Evolutionary conservation across 2,797 vertebrate genomes (phyloP).

Genomic region (Xenopus petersii): DNA sequence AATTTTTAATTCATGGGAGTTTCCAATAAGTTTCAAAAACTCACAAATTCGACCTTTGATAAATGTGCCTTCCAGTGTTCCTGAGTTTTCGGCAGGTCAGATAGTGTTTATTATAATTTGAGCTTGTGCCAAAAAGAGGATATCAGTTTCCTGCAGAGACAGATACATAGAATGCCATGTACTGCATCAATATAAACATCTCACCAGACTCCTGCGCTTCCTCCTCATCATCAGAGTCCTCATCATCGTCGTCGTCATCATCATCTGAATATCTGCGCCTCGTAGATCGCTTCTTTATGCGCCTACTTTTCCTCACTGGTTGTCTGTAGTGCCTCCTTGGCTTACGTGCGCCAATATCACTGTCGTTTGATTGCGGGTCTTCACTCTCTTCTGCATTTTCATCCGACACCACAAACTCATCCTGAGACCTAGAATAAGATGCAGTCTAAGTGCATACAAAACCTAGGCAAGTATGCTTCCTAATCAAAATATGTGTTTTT

Average conservation of each 20-base stretch:
- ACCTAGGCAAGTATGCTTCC: too few relatives aligned
- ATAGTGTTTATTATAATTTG: too few relatives aligned
- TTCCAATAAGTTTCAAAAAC: too few relatives aligned
- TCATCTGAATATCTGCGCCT: constrained; percentile 82
- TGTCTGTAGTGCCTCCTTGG: constrained; percentile 62
- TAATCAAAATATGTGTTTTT: too few relatives aligned
- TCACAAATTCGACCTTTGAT: too few relatives aligned
- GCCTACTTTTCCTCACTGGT: constrained; percentile 68
- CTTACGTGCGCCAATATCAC: constrained; percentile 71
- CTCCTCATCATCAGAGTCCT: constrained; percentile 71
- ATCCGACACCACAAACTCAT: constrained; percentile 85
- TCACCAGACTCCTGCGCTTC: constrained; percentile 6
- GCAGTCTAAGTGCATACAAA: too few relatives aligned
- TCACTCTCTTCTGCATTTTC: constrained; percentile 80
- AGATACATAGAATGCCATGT: too few relatives aligned
- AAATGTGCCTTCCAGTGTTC: too few relatives aligned
- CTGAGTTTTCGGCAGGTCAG: too few relatives aligned
- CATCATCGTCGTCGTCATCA: constrained; percentile 70
- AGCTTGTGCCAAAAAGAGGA: not conserved
- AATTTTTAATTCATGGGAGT: too few relatives aligned
- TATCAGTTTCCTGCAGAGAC: too few relatives aligned
- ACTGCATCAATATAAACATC: too few relatives aligned
- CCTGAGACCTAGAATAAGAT: constrained; percentile 75
- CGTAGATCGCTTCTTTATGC: constrained; percentile 64
- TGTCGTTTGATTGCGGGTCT: constrained; percentile 78